Base-by-base conservation (phyloP, 1,140 invertebrate species). In the Bombus balteatus region DNA sequence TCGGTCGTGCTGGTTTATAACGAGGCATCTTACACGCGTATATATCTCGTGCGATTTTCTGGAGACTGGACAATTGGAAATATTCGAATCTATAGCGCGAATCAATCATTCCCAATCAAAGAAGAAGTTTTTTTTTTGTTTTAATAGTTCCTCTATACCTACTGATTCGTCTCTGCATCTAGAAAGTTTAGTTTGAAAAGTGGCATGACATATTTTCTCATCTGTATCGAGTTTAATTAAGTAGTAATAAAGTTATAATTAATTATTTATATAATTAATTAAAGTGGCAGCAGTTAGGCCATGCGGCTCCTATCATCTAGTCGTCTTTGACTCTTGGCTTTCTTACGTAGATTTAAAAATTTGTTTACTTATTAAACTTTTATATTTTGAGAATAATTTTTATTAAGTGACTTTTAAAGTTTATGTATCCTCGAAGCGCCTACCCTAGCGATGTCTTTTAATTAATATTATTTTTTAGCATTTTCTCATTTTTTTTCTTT, bases 221-320 rank as follows among this genome's bases (percentile, higher is more conserved):
- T 87, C 70, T 86, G 82, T 92, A 85, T 89, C 87, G 75, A 83
- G 86, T 92, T 92, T 93, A 93, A 94, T 94, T 92, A 92, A 94
- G 91, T 93, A 94, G 92, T 95, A 94, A 94, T 94, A 94, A 95
- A 95, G 92, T 94, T 94, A 92, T 92, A 92, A 93, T 94, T 94
- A 94, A 93, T 93, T 91, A 92, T 92, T 91, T 91, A 66, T 66
- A 62, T 62, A 94, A 93, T 93, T 94, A 94, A 92, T 94, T 88
- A 93, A 94, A 94, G 93, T 95, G 94, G 94, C 94, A 95, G 95
- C 95, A 94, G 89, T 95, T 95, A 95, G 94, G 95, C 95, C 94
- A 95, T 95, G 93, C 94, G 94, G 94, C 94, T 94, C 91, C 94
- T 95, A 95, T 94, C 88, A 92, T 92, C 92, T 94, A 94, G 88